phyloP scores from a whole-genome alignment of 2,113 vertebrate genomes.

The Mustela lutreola region DNA sequence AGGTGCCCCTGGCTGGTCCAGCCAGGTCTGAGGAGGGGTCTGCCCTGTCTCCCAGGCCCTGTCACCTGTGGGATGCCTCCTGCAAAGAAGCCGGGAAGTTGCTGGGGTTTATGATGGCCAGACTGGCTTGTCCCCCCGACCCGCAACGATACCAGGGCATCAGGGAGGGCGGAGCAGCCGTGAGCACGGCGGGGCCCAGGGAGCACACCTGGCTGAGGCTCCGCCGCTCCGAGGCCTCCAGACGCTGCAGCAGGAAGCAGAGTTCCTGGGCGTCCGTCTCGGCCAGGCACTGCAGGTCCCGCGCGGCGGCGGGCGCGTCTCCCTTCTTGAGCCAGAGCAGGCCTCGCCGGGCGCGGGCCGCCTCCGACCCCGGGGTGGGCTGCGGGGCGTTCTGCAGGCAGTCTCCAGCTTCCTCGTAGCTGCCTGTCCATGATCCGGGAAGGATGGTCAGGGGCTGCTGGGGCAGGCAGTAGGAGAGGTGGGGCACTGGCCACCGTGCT shows the following conservation, averaged over 20 bases:
- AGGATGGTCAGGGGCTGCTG: not conserved
- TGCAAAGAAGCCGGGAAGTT: not conserved
- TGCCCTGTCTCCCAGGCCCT: not conserved
- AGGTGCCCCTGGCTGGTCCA: not conserved
- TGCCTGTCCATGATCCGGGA: constrained; percentile 77
- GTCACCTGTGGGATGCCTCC: not conserved
- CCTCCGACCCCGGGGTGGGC: constrained; percentile 60
- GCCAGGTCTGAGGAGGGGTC: not conserved
- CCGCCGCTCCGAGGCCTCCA: constrained; percentile 87
- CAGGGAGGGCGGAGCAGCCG: not conserved
- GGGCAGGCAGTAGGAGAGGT: no score
- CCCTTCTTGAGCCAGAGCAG: constrained; percentile 91
- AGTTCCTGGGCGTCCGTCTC: constrained; percentile 88
- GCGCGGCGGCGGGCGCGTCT: constrained; percentile 84
- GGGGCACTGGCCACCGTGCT: accelerated
- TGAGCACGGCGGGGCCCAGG: accelerated
- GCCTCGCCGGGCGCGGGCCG: constrained; percentile 89
- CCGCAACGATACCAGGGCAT: not conserved
- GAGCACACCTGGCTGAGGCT: constrained; percentile 90
- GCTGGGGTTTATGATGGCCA: not conserved
- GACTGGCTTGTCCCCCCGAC: not conserved
- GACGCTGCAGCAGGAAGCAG: constrained; percentile 89
- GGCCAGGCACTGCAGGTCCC: constrained; percentile 89
- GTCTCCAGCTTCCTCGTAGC: constrained; percentile 85
- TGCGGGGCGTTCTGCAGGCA: constrained; percentile 90